A percentile compares a stretch with the other conserved stretches of the same genome.
Conservation (phyloP, 2,797 vertebrate genomes). For the Coendou prehensilis region DNA sequence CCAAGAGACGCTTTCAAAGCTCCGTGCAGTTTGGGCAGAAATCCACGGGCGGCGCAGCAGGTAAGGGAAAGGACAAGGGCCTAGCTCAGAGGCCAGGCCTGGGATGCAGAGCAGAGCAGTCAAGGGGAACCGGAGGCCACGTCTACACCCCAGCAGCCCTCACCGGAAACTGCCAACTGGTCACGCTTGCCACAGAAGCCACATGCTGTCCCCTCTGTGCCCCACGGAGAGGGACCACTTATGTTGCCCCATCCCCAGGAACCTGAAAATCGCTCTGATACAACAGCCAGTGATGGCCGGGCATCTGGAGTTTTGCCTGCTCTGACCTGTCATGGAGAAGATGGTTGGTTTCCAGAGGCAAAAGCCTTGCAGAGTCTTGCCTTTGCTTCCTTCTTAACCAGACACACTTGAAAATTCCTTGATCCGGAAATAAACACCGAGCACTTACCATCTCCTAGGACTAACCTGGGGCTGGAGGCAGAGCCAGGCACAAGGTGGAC, state of each 20-base stretch:
- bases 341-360: background rate
- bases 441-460: background rate
- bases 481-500: background rate
- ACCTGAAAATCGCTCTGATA: rapidly evolving
- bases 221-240: no score
- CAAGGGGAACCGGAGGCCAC: background rate
- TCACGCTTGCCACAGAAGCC: background rate
- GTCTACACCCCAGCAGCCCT: background rate
- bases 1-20: background rate
- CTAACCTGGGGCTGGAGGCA: background rate
- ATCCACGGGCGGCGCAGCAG: rapidly evolving
- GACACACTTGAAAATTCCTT: background rate
- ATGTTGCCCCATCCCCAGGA: background rate
- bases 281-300: rapidly evolving
- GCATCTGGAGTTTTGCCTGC: rapidly evolving
- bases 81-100: rapidly evolving
- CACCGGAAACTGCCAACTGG: rapidly evolving
- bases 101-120: background rate
- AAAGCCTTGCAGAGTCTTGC: background rate
- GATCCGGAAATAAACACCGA: background rate
- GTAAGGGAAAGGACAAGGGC: rapidly evolving
- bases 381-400: background rate
- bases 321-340: background rate
- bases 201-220: rapidly evolving
- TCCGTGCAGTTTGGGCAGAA: background rate